phyloP scores from a whole-genome alignment of 2,113 vertebrate species.

The Passer domesticus region DNA sequence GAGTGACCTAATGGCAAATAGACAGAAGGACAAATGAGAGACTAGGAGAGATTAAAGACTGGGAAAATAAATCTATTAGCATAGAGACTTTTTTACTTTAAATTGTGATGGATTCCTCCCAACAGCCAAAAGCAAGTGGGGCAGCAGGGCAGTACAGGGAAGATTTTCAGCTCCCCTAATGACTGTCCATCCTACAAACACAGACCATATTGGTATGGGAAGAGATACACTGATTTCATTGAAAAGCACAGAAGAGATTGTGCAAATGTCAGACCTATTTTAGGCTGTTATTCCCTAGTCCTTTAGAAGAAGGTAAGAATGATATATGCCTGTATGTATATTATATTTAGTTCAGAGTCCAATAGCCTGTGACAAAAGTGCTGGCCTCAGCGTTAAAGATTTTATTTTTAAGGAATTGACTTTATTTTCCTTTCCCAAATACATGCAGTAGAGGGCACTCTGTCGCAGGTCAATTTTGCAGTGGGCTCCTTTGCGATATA shows the following conservation, averaged over 20 bases:
- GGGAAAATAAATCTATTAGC: neutral
- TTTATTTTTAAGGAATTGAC: neutral
- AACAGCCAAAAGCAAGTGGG: neutral
- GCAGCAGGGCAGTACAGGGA: neutral
- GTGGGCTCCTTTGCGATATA: neutral
- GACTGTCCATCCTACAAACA: neutral
- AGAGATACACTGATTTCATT: neutral
- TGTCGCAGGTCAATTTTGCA: conserved; percentile 65
- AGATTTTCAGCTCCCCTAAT: neutral
- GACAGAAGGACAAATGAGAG: neutral
- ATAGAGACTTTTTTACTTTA: neutral
- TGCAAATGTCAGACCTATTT: neutral
- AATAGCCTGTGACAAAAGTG: neutral
- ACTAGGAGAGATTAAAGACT: neutral
- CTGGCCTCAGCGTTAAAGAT: neutral
- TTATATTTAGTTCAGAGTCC: neutral
- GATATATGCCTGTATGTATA: neutral
- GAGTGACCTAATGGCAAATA: neutral
- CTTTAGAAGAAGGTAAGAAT: neutral
- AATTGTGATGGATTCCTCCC: neutral
- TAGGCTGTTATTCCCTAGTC: neutral
- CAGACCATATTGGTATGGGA: neutral
- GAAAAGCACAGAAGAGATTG: neutral
- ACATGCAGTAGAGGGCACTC: conserved; percentile 73
- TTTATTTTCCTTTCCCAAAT: conserved; percentile 46